phyloP scores from a whole-genome alignment of 2,888 invertebrate genomes.

The Sabatieria punctata region DNA sequence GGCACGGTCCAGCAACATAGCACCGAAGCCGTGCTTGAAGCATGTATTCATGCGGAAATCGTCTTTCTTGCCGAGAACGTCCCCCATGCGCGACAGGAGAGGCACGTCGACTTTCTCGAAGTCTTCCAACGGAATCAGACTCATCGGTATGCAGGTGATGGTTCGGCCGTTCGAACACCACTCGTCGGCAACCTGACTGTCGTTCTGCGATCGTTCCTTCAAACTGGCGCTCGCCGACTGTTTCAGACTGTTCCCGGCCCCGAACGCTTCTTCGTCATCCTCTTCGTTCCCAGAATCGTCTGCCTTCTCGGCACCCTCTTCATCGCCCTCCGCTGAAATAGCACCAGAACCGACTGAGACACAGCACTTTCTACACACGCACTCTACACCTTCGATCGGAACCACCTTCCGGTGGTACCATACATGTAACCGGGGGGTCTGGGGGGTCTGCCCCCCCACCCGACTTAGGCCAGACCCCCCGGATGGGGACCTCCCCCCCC shows the following conservation, averaged over 20 bases:
- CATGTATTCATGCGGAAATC: slow-evolving; percentile 36
- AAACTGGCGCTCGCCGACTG: background rate
- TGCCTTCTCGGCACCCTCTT: too few relatives aligned
- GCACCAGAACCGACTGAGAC: too few relatives aligned
- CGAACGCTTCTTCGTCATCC: background rate
- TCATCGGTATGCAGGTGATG: slow-evolving; percentile 27
- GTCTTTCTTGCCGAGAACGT: slow-evolving; percentile 34
- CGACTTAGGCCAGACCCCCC: too few relatives aligned
- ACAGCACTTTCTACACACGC: too few relatives aligned
- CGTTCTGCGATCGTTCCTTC: background rate
- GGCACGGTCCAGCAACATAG: slow-evolving; percentile 25
- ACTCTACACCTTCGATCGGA: too few relatives aligned
- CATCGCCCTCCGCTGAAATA: too few relatives aligned
- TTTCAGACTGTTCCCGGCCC: background rate
- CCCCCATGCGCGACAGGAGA: slow-evolving; percentile 27
- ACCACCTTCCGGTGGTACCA: too few relatives aligned
- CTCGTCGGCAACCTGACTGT: slow-evolving; percentile 4
- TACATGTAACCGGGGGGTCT: too few relatives aligned
- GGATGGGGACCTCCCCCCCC: too few relatives aligned
- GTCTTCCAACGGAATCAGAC: slow-evolving; percentile 30
- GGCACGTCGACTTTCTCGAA: slow-evolving; percentile 32
- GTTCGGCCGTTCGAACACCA: slow-evolving; percentile 11
- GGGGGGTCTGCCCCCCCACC: too few relatives aligned
- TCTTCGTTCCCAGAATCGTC: background rate
- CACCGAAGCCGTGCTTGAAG: slow-evolving; percentile 22